These are phyloP conservation scores for Pterostichus madidus DNA, from an alignment of 2,888 invertebrate species.

Conservation along the genomic window DNA sequence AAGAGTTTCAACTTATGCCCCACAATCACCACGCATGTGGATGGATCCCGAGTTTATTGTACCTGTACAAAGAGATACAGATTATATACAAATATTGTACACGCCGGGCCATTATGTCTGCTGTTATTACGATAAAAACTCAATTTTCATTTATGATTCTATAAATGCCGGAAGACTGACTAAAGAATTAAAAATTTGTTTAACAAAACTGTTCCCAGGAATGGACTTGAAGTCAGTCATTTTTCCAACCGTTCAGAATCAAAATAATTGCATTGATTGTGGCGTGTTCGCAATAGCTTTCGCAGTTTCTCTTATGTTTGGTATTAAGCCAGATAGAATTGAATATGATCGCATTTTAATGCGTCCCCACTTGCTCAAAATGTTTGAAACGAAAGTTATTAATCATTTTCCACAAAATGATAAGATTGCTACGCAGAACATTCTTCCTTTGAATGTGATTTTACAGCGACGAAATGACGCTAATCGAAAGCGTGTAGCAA, in stretches of 20 bases:
- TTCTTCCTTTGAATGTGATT: neutral
- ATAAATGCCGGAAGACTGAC: neutral
- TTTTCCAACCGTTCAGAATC: neutral
- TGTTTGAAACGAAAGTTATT: neutral
- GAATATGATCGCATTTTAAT: neutral
- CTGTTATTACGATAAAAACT: neutral
- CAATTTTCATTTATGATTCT: neutral
- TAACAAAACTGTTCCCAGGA: neutral
- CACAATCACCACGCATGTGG: neutral
- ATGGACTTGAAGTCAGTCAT: neutral
- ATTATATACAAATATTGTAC: neutral
- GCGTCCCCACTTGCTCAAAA: neutral
- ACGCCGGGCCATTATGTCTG: neutral
- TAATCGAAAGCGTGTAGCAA: neutral
- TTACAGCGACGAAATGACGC: neutral
- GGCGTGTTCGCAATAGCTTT: neutral
- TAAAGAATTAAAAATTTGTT: neutral
- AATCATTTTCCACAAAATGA: neutral
- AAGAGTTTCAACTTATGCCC: neutral
- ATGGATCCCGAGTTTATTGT: neutral
- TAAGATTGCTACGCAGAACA: neutral
- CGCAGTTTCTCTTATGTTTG: neutral
- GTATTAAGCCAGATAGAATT: neutral
- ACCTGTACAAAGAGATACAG: neutral
- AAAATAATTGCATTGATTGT: neutral